These are phyloP conservation scores for Drosophila diplacantha DNA, from an alignment of 2,888 invertebrate species.

Conservation along the genomic window DNA sequence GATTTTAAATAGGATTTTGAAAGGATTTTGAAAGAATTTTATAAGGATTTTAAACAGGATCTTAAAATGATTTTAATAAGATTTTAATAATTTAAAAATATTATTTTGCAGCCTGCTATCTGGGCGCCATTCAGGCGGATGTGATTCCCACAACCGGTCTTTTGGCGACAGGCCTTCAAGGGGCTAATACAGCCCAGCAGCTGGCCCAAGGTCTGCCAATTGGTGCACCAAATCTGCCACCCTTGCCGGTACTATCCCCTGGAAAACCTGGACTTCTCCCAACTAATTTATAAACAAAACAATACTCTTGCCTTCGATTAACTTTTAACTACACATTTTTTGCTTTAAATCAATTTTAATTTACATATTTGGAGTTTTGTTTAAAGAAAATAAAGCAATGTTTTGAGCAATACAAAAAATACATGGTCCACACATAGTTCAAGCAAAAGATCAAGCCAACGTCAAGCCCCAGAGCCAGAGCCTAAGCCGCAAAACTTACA, in stretches of 20 bases:
- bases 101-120: constrained; percentile 39
- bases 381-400: constrained; percentile 4
- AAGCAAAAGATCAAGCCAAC: not conserved
- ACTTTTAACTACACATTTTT: not conserved
- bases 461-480: too few species aligned
- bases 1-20: too few species aligned
- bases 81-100: not conserved
- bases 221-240: too few species aligned
- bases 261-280: too few species aligned
- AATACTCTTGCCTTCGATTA: too few species aligned
- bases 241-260: too few species aligned
- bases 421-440: not conserved
- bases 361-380: not conserved
- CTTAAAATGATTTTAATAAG: not conserved
- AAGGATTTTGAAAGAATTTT: too few species aligned
- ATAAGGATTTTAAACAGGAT: too few species aligned
- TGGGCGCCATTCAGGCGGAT: constrained; percentile 32
- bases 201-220: too few species aligned
- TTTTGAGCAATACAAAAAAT: constrained; percentile 1
- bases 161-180: accelerated
- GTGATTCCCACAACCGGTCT: accelerated
- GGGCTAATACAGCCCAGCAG: accelerated
- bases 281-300: too few species aligned
- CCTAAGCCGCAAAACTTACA: not conserved
- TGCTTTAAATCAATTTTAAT: not conserved